Evolutionary conservation across 2,888 invertebrate species (phyloP).

Genomic region (Villa cingulata): DNA sequence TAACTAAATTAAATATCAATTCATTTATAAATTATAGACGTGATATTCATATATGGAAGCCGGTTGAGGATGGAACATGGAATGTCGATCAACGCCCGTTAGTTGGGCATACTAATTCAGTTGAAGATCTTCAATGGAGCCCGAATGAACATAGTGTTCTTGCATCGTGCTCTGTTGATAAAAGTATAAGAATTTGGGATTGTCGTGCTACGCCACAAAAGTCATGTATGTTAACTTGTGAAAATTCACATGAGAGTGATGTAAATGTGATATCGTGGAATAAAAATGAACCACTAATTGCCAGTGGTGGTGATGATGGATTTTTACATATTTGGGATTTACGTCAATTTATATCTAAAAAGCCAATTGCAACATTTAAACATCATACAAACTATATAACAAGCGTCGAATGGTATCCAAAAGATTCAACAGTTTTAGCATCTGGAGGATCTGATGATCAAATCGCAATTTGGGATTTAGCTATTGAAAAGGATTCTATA

Average conservation of each 20-base stretch:
- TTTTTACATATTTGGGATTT: conserved; percentile 91
- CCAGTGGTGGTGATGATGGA: conserved; percentile 93
- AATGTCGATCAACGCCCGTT: conserved; percentile 80
- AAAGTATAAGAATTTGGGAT: conserved; percentile 92
- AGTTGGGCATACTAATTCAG: conserved; percentile 76
- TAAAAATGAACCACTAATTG: conserved; percentile 73
- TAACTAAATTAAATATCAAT: not conserved
- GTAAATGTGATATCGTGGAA: conserved; percentile 99
- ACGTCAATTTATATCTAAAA: conserved; percentile 62
- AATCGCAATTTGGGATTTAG: conserved; percentile 92
- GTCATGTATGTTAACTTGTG: conserved; percentile 80
- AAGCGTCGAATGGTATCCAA: conserved; percentile 93
- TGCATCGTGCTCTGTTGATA: conserved; percentile 80
- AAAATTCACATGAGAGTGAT: conserved; percentile 78
- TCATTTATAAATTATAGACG: conserved; percentile 38
- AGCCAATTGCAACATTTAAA: conserved; percentile 84
- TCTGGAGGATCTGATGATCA: conserved; percentile 91
- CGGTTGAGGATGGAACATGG: conserved; percentile 68
- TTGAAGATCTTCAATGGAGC: conserved; percentile 99
- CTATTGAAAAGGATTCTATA: conserved; percentile 66
- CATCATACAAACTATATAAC: conserved; percentile 90
- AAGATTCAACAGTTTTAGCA: conserved; percentile 84
- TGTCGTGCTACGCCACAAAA: conserved; percentile 70
- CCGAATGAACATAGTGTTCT: conserved; percentile 84
- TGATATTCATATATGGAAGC: conserved; percentile 89